Percentiles rank a stretch among this genome's conserved stretches.
phyloP scores from a whole-genome alignment of 92 coral and sea anemone species.

The Umimayanthus kanabou region DNA sequence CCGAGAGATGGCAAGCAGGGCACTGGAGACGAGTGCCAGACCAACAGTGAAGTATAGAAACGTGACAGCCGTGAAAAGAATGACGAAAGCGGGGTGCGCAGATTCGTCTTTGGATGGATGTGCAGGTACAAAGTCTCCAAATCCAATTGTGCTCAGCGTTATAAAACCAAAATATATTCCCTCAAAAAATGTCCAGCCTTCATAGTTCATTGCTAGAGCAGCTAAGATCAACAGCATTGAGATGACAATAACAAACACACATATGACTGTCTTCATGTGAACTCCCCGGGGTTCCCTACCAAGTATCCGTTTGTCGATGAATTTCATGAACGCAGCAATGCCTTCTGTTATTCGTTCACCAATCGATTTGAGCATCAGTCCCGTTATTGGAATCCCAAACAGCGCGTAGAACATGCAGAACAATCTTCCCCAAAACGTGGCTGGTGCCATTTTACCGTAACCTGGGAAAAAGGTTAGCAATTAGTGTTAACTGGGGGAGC shows the following conservation, averaged over 20 bases:
- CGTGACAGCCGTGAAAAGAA: slow-evolving; percentile 90
- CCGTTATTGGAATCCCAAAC: slow-evolving; percentile 98
- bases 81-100: slow-evolving; percentile 89
- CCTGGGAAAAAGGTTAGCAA: slow-evolving; percentile 49
- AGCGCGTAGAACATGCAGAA: slow-evolving; percentile 97
- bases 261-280: slow-evolving; percentile 81
- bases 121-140: slow-evolving; percentile 95
- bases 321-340: slow-evolving; percentile 76
- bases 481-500: too few relatives aligned
- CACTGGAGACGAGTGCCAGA: slow-evolving; percentile 96
- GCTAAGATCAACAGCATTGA: slow-evolving; percentile 81
- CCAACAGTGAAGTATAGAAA: slow-evolving; percentile 97
- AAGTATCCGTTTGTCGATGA: slow-evolving; percentile 73
- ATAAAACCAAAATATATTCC: slow-evolving; percentile 97
- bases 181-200: slow-evolving; percentile 98
- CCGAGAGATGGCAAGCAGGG: slow-evolving; percentile 96
- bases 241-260: slow-evolving; percentile 79
- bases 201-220: slow-evolving; percentile 86
- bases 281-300: slow-evolving; percentile 79
- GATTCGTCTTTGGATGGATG: slow-evolving; percentile 84
- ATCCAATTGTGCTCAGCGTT: slow-evolving; percentile 95
- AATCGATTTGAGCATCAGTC: slow-evolving; percentile 97
- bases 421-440: slow-evolving; percentile 90
- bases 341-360: slow-evolving; percentile 95
- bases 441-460: slow-evolving; percentile 97